Evolutionary conservation across 1,140 invertebrate genomes (phyloP), one percentile per base, ranked within the genome.

Genomic region (Cataglyphis hispanica): DNA sequence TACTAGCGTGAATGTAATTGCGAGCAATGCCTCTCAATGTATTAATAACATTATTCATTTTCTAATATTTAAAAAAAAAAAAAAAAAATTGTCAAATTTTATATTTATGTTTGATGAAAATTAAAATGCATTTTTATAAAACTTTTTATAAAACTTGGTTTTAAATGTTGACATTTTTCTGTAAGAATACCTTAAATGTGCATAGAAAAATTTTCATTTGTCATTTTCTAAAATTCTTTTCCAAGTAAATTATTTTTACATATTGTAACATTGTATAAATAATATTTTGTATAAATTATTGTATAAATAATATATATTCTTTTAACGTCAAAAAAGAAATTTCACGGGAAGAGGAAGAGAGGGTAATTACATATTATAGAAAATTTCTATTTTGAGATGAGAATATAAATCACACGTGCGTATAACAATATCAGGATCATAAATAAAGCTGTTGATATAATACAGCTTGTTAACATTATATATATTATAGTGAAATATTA

Each of bases 141-240:
- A 67, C 7, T 8, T 22, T 67, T 43, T 46, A 16, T 2, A 13
- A 67, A 67, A 67, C 46, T 6, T 64, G 19, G 3, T 34, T 8
- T 66, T 8, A 4, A 50, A 46, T 13, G 13, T 50, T 50, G 16
- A 50, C 0, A 50, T 40, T 66, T 66, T 22, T n/a, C 2, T 1
- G 2, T 11, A 50, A 50, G 46, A 16, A 50, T 50, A 19, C 4
- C 3, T 50, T 1, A 70, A 31, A 34, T 13, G 31, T 34, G 13
- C 27, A 53, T 1, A 53, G 3, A 72, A 1, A 46, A 16, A 19
- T 64, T 63, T 61, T 16, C 40, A 25, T 27, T 19, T 31, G 2
- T 31, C 19, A 53, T n/a, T 56, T 72, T 53, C 46, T 34, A 72
- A 22, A 72, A 50, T 70, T 70, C 19, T 31, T 34, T 2, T 53